Base-by-base conservation (phyloP, 2,888 invertebrate genomes). In the Drosophila pseudotakahashii region DNA sequence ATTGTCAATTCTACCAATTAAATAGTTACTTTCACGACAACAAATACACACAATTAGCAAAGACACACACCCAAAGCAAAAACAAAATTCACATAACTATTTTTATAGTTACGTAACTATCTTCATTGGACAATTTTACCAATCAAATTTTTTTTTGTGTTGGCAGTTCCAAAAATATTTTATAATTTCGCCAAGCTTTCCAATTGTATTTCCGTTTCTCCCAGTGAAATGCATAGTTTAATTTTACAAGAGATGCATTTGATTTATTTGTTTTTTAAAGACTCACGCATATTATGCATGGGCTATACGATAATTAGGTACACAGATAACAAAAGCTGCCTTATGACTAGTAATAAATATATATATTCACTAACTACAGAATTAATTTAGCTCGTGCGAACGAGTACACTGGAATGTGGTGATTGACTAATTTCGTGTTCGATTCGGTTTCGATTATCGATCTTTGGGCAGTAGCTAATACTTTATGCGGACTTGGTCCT, bases 401-500 rank as follows among this genome's bases (percentile, higher is more conserved):
- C 48, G 52, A 39, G 52, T 36, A 11, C 52, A 41, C 54, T 59
- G 58, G 58, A 54, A 41, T 53, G 54, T 32, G 19, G 11, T 23
- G 6, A 32, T 59, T 59, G 58, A 59, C 54, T 59, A 59, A 54
- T 59, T 54, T 59, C 41, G 58, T 30, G 30, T 30, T 59, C 30
- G 7, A 41, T 19, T 54, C 58, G 58, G 7, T 54, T 19, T 59
- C 58, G 58, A 58, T 32, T 19, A 53, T 39, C 63, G 47, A 62
- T 74, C 73, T 74, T 74, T 74, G 73, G 73, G 69, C 48, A 61
- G 39, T 45, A 69, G 67, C 68, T 73, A 67, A 73, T 73, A 73
- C 73, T 73, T 45, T 13, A 30, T 9, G 47, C 11, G 60, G 60
- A 60, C 30, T 14, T 14, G 7, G 23, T 45, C 34, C 55, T 55